Evolutionary conservation across 2,888 invertebrate genomes (phyloP).

Genomic region (Oxystoma pomonae): DNA sequence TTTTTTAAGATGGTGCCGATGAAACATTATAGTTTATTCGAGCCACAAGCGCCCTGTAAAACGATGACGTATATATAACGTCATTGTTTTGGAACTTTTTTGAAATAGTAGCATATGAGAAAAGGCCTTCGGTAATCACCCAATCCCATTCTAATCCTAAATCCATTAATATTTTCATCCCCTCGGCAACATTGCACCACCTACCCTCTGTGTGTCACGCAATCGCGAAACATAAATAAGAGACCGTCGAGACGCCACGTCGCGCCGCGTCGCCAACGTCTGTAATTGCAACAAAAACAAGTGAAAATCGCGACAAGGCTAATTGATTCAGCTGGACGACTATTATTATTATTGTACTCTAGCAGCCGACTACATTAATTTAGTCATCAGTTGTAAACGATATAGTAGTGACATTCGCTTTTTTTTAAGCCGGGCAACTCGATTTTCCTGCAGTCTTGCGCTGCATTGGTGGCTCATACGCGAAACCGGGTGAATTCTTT

Average conservation of each 20-base stretch:
- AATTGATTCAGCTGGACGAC: not conserved
- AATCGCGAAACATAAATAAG: not conserved
- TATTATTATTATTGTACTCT: not conserved
- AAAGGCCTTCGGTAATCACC: too few relatives aligned
- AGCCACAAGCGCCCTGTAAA: too few relatives aligned
- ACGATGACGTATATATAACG: too few relatives aligned
- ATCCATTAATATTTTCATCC: too few relatives aligned
- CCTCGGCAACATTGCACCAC: not conserved
- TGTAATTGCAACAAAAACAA: not conserved
- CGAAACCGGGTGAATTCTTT: too few relatives aligned
- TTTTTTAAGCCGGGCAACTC: not conserved
- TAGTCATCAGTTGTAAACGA: not conserved
- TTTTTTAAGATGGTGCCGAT: too few relatives aligned
- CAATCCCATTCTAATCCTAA: too few relatives aligned
- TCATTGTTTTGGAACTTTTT: too few relatives aligned
- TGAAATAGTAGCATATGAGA: too few relatives aligned
- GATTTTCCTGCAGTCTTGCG: not conserved
- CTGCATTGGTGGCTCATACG: too few relatives aligned
- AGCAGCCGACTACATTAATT: not conserved
- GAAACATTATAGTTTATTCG: too few relatives aligned
- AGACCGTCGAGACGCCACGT: not conserved
- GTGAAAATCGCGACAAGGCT: not conserved
- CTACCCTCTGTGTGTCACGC: not conserved
- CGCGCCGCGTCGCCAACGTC: not conserved
- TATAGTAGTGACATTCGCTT: not conserved